Conservation (phyloP, 2,797 vertebrate genomes). For the Ptychadena robeensis region DNA sequence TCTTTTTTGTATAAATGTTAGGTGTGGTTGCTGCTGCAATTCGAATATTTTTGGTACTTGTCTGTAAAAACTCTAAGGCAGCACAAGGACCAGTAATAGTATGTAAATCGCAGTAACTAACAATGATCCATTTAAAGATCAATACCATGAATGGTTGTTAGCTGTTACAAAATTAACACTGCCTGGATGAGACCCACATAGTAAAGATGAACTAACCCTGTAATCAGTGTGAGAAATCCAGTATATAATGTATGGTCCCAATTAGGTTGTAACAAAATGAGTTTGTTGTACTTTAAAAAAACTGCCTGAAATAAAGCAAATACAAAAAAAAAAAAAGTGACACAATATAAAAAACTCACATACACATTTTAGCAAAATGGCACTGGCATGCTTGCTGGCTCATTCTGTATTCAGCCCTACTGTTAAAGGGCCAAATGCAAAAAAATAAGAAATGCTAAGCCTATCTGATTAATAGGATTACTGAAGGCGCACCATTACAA, state of each 20-base stretch:
- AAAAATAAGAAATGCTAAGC: constrained; percentile 41
- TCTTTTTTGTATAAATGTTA: neutral
- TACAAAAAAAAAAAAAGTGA: constrained; percentile 1
- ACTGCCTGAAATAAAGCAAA: constrained; percentile 19
- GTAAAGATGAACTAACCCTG: neutral
- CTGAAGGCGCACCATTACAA: constrained; percentile 59
- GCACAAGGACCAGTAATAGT: neutral
- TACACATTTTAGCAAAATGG: constrained; percentile 1
- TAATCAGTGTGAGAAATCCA: neutral
- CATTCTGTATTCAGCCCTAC: neutral
- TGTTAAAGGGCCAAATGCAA: constrained; percentile 15
- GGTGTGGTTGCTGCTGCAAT: neutral
- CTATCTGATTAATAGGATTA: constrained; percentile 3
- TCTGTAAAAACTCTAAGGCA: neutral
- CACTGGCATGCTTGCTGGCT: constrained; percentile 32
- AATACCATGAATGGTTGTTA: neutral
- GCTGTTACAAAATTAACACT: neutral
- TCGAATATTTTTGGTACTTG: neutral
- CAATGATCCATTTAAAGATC: neutral
- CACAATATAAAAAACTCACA: neutral
- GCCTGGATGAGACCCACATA: neutral
- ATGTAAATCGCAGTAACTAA: neutral
- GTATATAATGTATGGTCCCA: neutral
- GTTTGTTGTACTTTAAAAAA: neutral
- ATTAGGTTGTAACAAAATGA: neutral